A percentile compares a stretch with the other conserved stretches of the same genome.
Evolutionary conservation across 1,140 invertebrate genomes (phyloP).

Genomic region (Pogonomyrmex californicus): DNA sequence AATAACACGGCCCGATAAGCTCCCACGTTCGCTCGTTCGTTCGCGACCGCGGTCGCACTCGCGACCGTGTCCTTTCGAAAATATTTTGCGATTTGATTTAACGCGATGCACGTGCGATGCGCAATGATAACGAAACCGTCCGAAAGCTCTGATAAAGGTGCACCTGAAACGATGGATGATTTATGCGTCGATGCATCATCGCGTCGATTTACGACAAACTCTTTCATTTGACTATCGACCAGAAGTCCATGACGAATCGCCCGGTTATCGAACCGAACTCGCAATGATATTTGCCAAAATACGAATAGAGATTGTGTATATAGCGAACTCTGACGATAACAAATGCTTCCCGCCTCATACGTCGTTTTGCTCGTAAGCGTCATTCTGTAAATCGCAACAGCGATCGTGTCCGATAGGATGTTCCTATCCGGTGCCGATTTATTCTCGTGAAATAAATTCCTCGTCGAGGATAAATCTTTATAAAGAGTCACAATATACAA

Average conservation of each 20-base stretch:
- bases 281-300: slow-evolving; percentile 74
- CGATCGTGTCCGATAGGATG: slow-evolving; percentile 17
- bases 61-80: slow-evolving; percentile 6
- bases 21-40: background rate
- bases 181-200: slow-evolving; percentile 70
- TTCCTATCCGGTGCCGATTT: slow-evolving; percentile 34
- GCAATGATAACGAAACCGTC: slow-evolving; percentile 67
- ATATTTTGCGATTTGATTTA: slow-evolving; percentile 66
- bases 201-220: slow-evolving; percentile 70
- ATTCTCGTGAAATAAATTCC: slow-evolving; percentile 39
- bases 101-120: slow-evolving; percentile 51
- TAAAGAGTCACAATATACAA: background rate
- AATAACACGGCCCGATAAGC: slow-evolving; percentile 48
- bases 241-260: slow-evolving; percentile 75
- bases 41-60: background rate
- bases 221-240: slow-evolving; percentile 73
- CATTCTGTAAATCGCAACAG: slow-evolving; percentile 51
- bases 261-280: slow-evolving; percentile 70
- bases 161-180: slow-evolving; percentile 63
- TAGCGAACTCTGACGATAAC: slow-evolving; percentile 45
- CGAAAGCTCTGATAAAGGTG: slow-evolving; percentile 67
- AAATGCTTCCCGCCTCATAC: slow-evolving; percentile 55
- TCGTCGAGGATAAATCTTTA: slow-evolving; percentile 8
- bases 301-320: slow-evolving; percentile 37
- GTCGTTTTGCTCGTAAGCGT: slow-evolving; percentile 40